These are phyloP conservation scores for Hoplias malabaricus DNA, from an alignment of 2,113 vertebrate genomes.

Conservation along the genomic window DNA sequence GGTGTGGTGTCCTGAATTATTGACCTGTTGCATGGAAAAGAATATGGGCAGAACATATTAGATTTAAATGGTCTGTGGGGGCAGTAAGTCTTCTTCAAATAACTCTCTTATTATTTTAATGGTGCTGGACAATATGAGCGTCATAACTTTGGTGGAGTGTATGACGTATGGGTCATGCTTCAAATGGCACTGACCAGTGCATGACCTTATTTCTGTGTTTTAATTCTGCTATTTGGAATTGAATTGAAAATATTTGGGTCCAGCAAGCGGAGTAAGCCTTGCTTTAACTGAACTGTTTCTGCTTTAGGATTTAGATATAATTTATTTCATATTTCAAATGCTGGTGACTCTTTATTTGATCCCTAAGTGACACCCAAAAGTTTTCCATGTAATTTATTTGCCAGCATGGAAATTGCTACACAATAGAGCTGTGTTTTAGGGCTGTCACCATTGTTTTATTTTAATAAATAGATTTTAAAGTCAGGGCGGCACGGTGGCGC, in stretches of 20 bases:
- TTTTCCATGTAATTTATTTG: not conserved
- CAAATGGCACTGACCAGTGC: not conserved
- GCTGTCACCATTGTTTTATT: not conserved
- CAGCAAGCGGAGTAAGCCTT: not conserved
- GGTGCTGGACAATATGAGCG: not conserved
- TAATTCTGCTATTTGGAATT: too few species aligned
- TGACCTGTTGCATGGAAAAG: not conserved
- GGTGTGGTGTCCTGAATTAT: constrained; percentile 8
- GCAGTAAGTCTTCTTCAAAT: constrained; percentile 2
- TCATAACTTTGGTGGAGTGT: not conserved
- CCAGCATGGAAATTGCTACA: not conserved
- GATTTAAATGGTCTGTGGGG: not conserved
- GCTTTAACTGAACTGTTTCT: not conserved
- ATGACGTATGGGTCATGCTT: not conserved
- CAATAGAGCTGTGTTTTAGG: not conserved
- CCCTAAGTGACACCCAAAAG: not conserved
- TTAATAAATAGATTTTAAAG: too few species aligned
- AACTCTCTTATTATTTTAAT: not conserved
- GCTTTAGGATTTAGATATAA: not conserved
- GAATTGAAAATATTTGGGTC: too few species aligned
- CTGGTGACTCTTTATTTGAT: not conserved
- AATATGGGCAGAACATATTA: not conserved
- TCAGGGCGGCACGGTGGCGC: too few species aligned
- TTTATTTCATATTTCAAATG: not conserved
- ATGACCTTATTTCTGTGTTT: not conserved